Conservation (phyloP, 2,113 vertebrate species). For the Erythrocebus patas region DNA sequence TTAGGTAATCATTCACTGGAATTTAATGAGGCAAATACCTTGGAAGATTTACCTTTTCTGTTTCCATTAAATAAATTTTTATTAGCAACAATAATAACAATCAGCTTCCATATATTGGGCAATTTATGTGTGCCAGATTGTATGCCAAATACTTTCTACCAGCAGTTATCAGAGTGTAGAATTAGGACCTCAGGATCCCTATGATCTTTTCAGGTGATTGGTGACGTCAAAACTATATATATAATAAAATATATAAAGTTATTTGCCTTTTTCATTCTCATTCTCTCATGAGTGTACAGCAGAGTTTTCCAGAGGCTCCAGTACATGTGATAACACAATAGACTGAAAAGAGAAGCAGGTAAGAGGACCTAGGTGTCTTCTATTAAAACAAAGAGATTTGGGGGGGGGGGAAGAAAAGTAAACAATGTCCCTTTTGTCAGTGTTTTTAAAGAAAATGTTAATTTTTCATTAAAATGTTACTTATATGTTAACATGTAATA, state of each 20-base stretch:
- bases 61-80: background rate
- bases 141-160: background rate
- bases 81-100: slow-evolving; percentile 38
- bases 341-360: background rate
- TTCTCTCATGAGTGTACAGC: background rate
- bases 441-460: background rate
- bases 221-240: slow-evolving; percentile 2
- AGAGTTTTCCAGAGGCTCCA: background rate
- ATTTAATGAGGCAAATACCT: background rate
- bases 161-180: background rate
- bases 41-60: background rate
- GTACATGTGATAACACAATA: background rate
- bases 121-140: background rate
- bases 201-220: background rate
- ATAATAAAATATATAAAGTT: background rate
- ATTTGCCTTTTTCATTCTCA: background rate
- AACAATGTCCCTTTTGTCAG: background rate
- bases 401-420: background rate
- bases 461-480: background rate
- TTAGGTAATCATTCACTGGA: background rate
- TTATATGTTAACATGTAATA: background rate
- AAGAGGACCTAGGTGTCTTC: background rate
- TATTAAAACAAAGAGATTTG: slow-evolving; percentile 18
- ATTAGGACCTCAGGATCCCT: background rate
- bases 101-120: background rate